Evolutionary conservation across 2,888 invertebrate species (phyloP).

Genomic region (Drosophila recens): DNA sequence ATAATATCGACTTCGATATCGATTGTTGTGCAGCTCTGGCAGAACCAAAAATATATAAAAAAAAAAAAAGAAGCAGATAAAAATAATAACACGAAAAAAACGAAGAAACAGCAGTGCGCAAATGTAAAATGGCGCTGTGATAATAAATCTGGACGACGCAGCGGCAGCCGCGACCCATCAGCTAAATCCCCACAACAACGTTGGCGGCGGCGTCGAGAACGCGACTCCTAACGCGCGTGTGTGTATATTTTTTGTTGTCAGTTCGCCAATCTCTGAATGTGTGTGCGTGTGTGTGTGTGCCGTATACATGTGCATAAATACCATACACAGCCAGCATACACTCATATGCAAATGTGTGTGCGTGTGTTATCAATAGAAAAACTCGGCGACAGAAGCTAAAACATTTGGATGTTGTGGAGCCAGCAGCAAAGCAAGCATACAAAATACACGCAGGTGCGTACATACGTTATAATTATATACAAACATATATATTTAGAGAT

Average conservation of each 20-base stretch:
- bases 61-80: conserved; percentile 34
- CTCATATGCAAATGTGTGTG: conserved; percentile 12
- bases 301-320: conserved; percentile 29
- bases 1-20: conserved; percentile 34
- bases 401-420: conserved; percentile 26
- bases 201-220: conserved; percentile 74
- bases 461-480: conserved; percentile 13
- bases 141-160: conserved; percentile 73
- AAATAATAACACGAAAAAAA: conserved; percentile 41
- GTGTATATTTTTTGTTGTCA: conserved; percentile 66
- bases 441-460: conserved; percentile 95
- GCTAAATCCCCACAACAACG: conserved; percentile 46
- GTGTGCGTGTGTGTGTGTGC: conserved; percentile 16
- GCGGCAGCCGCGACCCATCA: conserved; percentile 63
- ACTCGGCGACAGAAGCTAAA: conserved; percentile 24
- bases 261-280: conserved; percentile 38
- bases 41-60: conserved; percentile 48
- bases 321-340: conserved; percentile 14
- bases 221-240: conserved; percentile 67
- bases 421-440: conserved; percentile 62
- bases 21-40: conserved; percentile 44
- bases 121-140: conserved; percentile 78
- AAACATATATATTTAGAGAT: background rate
- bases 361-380: conserved; percentile 56
- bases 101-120: conserved; percentile 66